phyloP scores from a whole-genome alignment of 1,140 invertebrate species.

The Thaumatotibia leucotreta region DNA sequence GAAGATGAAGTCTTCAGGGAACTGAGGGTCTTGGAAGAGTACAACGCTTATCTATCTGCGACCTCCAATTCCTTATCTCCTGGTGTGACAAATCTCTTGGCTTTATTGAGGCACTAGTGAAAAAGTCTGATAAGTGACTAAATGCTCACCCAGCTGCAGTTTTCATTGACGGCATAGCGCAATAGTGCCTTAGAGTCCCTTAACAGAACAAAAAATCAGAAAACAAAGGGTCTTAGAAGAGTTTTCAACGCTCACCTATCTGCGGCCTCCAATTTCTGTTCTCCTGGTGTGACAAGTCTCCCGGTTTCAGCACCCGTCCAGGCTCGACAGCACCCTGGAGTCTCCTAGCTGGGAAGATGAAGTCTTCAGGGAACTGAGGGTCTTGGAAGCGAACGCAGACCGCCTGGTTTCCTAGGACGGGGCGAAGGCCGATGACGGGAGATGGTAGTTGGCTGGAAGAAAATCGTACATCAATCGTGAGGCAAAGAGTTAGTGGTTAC shows the following conservation, averaged over 20 bases:
- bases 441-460: constrained; percentile 79
- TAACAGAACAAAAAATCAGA: constrained; percentile 79
- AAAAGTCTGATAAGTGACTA: no score
- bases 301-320: constrained; percentile 86
- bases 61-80: no score
- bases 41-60: no score
- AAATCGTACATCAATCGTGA: constrained; percentile 8
- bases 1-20: no score
- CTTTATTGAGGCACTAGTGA: no score
- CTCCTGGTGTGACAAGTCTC: constrained; percentile 83
- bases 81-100: no score
- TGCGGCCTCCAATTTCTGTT: constrained; percentile 83
- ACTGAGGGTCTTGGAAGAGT: no score
- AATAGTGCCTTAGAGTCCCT: no score
- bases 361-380: constrained; percentile 86
- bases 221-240: constrained; percentile 90
- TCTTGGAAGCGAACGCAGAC: constrained; percentile 88
- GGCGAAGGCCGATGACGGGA: constrained; percentile 82
- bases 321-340: constrained; percentile 84
- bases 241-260: constrained; percentile 81
- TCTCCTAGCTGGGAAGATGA: constrained; percentile 86
- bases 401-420: constrained; percentile 78
- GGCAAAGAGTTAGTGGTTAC: no score
- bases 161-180: no score
- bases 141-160: no score